Evolutionary conservation across 2,797 vertebrate species (phyloP).

Genomic region (Sebastes diploproa): DNA sequence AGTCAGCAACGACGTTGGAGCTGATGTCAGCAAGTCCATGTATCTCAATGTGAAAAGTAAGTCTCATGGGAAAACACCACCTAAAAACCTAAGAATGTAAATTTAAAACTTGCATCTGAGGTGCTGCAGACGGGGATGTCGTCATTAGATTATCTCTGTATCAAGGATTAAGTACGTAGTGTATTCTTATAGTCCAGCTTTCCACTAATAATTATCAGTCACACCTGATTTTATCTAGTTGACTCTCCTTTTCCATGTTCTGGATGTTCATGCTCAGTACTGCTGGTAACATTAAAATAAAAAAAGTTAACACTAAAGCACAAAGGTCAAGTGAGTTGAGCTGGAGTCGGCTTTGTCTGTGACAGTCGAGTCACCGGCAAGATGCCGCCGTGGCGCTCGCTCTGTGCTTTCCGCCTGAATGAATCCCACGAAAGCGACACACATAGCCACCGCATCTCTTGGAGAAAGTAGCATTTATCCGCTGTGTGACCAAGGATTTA

Average conservation of each 20-base stretch:
- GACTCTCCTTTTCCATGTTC: background rate
- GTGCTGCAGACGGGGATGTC: background rate
- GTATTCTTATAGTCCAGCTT: background rate
- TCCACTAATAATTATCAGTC: background rate
- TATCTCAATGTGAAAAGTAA: conserved; percentile 99
- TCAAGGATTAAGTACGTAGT: background rate
- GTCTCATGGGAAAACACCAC: conserved; percentile 51
- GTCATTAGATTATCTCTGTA: background rate
- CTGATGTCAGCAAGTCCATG: conserved; percentile 99
- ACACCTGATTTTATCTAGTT: background rate
- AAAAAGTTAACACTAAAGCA: conserved; percentile 3
- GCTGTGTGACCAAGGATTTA: conserved; percentile 71
- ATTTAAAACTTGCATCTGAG: background rate
- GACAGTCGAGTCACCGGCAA: conserved; percentile 42
- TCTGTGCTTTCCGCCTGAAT: conserved; percentile 50
- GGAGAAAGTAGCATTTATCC: conserved; percentile 68
- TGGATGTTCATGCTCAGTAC: background rate
- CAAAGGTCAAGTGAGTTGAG: conserved; percentile 30
- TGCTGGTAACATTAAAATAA: background rate
- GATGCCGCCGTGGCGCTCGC: conserved; percentile 11
- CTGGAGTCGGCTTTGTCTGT: conserved; percentile 7
- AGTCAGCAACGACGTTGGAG: conserved; percentile 99
- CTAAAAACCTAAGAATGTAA: background rate
- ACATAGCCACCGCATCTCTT: conserved; percentile 24
- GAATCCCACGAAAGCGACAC: conserved; percentile 50